phyloP scores from a whole-genome alignment of 2,888 invertebrate species.

The Tanypteryx hageni region DNA sequence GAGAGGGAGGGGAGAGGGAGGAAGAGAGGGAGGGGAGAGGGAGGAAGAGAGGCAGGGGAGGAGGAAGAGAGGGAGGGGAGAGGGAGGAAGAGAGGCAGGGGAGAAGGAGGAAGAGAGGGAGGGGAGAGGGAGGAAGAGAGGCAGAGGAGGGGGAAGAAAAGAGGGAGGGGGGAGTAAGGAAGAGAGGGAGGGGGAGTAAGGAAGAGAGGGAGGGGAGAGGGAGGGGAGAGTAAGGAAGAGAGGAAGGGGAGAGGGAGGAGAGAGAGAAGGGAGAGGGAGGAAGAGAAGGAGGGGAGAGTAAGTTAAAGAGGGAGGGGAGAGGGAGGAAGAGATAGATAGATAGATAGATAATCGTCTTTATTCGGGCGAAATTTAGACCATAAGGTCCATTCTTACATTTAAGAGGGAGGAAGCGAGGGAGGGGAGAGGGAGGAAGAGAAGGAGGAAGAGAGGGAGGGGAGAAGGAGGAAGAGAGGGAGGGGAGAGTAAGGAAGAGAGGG shows the following conservation, averaged over 20 bases:
- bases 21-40: neutral
- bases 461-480: too few relatives aligned
- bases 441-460: neutral
- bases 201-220: neutral
- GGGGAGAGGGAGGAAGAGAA: neutral
- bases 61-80: neutral
- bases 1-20: neutral
- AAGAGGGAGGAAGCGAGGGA: neutral
- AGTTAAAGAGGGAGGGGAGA: neutral
- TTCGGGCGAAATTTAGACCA: too few relatives aligned
- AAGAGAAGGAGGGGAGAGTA: too few relatives aligned
- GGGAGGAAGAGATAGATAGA: neutral
- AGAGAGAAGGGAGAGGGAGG: neutral
- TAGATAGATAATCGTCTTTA: too few relatives aligned
- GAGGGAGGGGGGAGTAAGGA: too few relatives aligned
- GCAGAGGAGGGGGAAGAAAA: neutral
- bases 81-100: neutral
- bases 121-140: neutral
- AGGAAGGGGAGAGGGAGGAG: neutral
- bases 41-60: too few relatives aligned
- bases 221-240: too few relatives aligned
- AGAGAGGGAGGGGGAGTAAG: neutral
- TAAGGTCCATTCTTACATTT: too few relatives aligned
- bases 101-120: neutral
- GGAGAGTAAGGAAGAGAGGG: neutral